Conservation (phyloP, 2,113 vertebrate species). For the Proteles cristata region DNA sequence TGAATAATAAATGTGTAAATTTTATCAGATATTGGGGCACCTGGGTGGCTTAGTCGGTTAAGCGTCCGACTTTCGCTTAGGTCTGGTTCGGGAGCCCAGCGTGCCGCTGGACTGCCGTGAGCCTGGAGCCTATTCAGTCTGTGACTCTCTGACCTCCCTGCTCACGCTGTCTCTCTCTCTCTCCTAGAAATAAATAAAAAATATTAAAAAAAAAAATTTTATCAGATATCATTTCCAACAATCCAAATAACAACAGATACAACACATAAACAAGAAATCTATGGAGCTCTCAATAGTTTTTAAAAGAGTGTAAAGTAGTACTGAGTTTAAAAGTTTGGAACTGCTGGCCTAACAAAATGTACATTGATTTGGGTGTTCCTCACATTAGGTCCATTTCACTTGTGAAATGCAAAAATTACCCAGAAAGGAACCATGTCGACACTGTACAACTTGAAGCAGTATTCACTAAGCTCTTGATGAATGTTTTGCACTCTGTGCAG, state of each 20-base stretch:
- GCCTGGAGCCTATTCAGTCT: too few relatives aligned
- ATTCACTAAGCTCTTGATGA: conserved; percentile 9
- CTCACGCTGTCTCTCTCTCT: too few relatives aligned
- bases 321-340: conserved; percentile 25
- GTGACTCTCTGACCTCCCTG: too few relatives aligned
- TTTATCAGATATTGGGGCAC: conserved; percentile 10
- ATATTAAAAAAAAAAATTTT: too few relatives aligned
- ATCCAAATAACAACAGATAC: conserved; percentile 16
- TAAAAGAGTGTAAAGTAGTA: not conserved
- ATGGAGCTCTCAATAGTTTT: not conserved
- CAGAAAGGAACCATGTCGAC: not conserved
- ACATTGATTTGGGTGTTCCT: not conserved
- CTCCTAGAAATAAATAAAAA: too few relatives aligned
- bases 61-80: too few relatives aligned
- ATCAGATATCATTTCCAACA: conserved; percentile 28
- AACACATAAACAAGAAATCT: conserved; percentile 37
- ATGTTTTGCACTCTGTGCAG: conserved; percentile 25
- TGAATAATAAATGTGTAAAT: not conserved
- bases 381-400: not conserved
- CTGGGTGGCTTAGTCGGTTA: too few relatives aligned
- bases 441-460: not conserved
- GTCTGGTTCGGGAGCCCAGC: too few relatives aligned
- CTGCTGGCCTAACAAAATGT: not conserved
- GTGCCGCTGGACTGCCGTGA: too few relatives aligned
- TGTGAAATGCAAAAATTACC: conserved; percentile 11